These are phyloP conservation scores for Xestia rhomboidea DNA, from an alignment of 2,888 invertebrate genomes.

Conservation along the genomic window DNA sequence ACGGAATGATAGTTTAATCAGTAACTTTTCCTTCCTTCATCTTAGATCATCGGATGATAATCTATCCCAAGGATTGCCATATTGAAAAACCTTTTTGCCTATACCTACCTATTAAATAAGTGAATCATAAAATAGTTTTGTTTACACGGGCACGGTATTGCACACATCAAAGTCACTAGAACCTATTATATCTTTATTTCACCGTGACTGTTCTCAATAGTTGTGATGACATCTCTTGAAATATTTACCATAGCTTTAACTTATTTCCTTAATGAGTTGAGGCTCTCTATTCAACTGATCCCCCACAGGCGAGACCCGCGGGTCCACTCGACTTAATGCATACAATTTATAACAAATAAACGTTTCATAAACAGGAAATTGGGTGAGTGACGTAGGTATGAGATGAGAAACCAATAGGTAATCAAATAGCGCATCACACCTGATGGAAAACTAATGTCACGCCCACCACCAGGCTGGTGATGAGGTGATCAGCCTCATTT, in stretches of 20 bases:
- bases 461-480: neutral
- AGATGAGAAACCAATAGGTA: neutral
- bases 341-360: neutral
- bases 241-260: neutral
- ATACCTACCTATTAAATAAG: neutral
- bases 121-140: slow-evolving; percentile 8
- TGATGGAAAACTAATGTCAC: neutral
- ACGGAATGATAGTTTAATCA: too few relatives aligned
- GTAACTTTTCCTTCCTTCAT: slow-evolving; percentile 16
- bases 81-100: neutral
- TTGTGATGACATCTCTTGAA: neutral
- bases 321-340: too few relatives aligned
- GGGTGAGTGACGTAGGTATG: neutral
- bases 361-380: neutral
- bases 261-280: neutral
- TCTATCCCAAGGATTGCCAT: slow-evolving; percentile 13
- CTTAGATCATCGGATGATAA: neutral
- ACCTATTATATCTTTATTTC: neutral
- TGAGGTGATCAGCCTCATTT: neutral
- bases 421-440: neutral
- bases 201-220: neutral
- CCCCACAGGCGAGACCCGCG: too few relatives aligned
- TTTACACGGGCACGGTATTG: neutral
- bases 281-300: too few relatives aligned
- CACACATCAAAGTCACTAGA: neutral